Base-by-base conservation (phyloP, 2,888 invertebrate species). In the Trisateles emortualis region DNA sequence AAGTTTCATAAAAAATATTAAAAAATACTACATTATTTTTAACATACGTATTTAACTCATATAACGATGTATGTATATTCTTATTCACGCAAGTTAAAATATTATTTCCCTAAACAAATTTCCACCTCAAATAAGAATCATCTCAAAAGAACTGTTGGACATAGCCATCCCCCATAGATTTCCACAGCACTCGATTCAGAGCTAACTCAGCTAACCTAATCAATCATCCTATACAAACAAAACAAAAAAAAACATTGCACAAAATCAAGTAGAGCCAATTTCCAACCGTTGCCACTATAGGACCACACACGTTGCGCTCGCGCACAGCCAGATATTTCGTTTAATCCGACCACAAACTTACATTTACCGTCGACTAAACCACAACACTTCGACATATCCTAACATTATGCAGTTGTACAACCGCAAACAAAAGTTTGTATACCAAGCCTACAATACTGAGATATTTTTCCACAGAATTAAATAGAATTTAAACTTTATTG, bases 261-360 rank as follows among this genome's bases (percentile, higher is more conserved):
- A 57, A 48, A 65, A 39, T 43, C 24, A 64, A 65, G 67, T 72
- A 64, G 70, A 80, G 78, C 69, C 55, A 39, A 35, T 62, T 71
- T 47, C 65, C 48, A 14, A 45, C 11, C 69, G 42, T 51, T 52
- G 22, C 61, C 57, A 52, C 47, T 52, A 35, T 30, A 47, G 47
- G 81, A 80, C 81, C 80, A 80, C 82, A 81, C 81, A 79, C 77
- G 74, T 54, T 39, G 78, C 68, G 71, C 72, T 61, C 67, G 66
- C 64, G 72, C 65, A 53, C 62, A 64, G 62, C 64, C 70, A 64
- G 67, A 75, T 67, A 78, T 76, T 76, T 75, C 77, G 78, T 71
- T 75, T 75, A 75, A 77, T 72, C 69, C 64, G 53, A 56, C 52
- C 40, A 67, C 75, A 45, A 75, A 64, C 40, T 50, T 68, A 68